Conservation (phyloP, 1,140 invertebrate genomes). For the Zaprionus kolodkinae region DNA sequence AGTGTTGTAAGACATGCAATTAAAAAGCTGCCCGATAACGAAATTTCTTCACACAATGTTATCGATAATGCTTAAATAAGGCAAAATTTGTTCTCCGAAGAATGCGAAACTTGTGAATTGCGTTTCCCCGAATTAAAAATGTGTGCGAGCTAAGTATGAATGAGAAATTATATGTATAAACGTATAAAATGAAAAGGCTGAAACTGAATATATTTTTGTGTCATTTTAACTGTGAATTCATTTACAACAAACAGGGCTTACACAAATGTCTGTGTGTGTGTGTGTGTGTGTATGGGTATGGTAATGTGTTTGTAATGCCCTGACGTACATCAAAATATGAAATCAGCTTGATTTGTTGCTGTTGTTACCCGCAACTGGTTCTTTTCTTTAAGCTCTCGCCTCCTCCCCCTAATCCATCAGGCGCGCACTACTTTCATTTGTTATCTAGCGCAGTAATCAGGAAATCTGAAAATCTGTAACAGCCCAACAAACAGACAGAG, state of each 20-base stretch:
- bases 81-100: background rate
- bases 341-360: constrained; percentile 38
- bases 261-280: background rate
- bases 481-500: constrained; percentile 67
- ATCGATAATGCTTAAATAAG: too few species aligned
- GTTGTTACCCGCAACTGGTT: constrained; percentile 25
- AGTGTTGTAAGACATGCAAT: constrained; percentile 22
- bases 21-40: constrained; percentile 7
- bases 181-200: background rate
- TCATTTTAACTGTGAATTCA: constrained; percentile 5
- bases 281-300: background rate
- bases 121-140: background rate
- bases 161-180: too few species aligned
- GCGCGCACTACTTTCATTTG: constrained; percentile 77
- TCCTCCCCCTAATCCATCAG: constrained; percentile 13
- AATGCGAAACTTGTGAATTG: background rate
- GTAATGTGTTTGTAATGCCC: constrained; percentile 27
- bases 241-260: constrained; percentile 1
- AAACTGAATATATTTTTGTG: background rate
- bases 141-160: background rate
- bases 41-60: background rate
- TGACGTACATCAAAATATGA: constrained; percentile 26
- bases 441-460: constrained; percentile 68
- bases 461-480: constrained; percentile 76
- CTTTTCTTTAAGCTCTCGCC: constrained; percentile 12